Base-by-base conservation (phyloP, 2,113 vertebrate species). In the Ranitomeya variabilis region DNA sequence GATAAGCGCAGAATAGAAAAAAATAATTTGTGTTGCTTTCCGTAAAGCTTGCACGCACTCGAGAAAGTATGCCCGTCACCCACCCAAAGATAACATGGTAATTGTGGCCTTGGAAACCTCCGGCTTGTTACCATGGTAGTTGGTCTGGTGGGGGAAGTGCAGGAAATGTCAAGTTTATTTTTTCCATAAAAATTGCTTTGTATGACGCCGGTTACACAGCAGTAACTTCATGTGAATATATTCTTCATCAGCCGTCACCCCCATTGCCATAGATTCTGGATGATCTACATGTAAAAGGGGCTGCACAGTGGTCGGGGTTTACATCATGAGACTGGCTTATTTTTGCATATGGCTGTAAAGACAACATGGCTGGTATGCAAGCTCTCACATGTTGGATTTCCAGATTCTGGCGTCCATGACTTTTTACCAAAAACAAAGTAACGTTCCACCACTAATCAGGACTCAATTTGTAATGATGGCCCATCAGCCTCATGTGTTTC, bases 41-140 rank as follows among this genome's bases (percentile, higher is more conserved):
- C 21, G 0, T 79, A 55, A 54, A 55, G 77, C 19, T 13, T n/a
- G 3, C 52, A 52, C 1, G 11, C 45, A 77, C 11, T 6, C 31
- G 37, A 12, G 8, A n/a, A 52, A 77, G 45, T 21, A 15, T 18
- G 15, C 37, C 80, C 13, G 7, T 64, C 62, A 37, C 81, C 81
- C 13, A 23, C 11, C 80, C 51, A 54, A 12, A 69, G 81, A 60
- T 60, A 85, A 59, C 66, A 60, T 59, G 54, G 83, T 74, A 74
- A 71, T 85, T 85, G 66, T 59, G 83, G 83, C 69, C 83, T 57
- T 85, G 83, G 83, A 71, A 73, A 74, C 55, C 18, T 11, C 69
- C 4, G 23, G 23, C 52, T 26, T 59, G 83, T 73, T 85, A 60
- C 69, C 83, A 85, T 74, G 66, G 83, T 73, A 71, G 15, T 31